Conservation (phyloP, 2,888 invertebrate genomes). For the Ectemnius continuus region DNA sequence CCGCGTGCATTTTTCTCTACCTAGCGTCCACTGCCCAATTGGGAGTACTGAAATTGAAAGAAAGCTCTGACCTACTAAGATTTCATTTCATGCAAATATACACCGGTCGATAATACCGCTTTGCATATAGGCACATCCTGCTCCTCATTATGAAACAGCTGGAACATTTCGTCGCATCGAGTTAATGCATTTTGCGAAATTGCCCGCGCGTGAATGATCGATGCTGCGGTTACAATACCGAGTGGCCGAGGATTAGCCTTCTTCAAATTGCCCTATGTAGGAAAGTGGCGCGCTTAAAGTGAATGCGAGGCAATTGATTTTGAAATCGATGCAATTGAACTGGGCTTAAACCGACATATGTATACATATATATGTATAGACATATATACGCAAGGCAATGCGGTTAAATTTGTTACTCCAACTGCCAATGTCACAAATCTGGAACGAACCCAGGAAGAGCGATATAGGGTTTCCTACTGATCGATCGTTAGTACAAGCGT, state of each 20-base stretch:
- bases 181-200: background rate
- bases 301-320: no score
- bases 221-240: background rate
- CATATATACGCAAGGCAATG: background rate
- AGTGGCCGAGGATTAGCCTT: no score
- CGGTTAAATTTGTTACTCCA: background rate
- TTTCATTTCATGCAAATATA: conserved; percentile 55
- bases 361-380: no score
- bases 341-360: no score
- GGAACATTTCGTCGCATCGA: background rate
- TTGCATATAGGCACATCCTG: conserved; percentile 28
- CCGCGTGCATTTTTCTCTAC: no score
- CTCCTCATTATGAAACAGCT: conserved; percentile 6
- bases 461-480: conserved; percentile 49
- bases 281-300: no score
- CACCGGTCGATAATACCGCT: conserved; percentile 52
- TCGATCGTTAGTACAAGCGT: conserved; percentile 48
- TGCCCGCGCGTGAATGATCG: background rate
- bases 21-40: no score
- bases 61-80: conserved; percentile 53
- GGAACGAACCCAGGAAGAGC: conserved; percentile 42
- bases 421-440: conserved; percentile 24
- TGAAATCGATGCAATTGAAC: no score
- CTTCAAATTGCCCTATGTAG: no score
- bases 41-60: background rate